phyloP scores from a whole-genome alignment of 2,113 vertebrate species.

The Candoia aspera region DNA sequence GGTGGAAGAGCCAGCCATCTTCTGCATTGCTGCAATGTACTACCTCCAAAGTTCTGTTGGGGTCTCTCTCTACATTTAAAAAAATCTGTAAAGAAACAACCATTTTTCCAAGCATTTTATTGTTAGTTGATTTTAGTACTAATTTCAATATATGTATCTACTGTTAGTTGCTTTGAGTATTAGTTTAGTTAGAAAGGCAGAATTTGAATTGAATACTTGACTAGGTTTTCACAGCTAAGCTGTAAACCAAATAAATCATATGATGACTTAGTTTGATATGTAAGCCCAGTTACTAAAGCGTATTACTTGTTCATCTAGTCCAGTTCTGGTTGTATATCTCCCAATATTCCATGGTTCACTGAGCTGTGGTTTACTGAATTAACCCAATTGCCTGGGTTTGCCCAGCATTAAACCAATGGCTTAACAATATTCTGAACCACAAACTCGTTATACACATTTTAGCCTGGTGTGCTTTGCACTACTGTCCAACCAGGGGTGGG shows the following conservation, averaged over 20 bases:
- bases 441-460: not conserved
- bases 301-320: not conserved
- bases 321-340: not conserved
- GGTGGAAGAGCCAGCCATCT: not conserved
- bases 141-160: not conserved
- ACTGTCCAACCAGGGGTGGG: not conserved
- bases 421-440: not conserved
- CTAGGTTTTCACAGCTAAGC: not conserved
- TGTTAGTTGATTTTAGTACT: not conserved
- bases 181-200: not conserved
- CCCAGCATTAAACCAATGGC: not conserved
- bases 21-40: not conserved
- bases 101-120: not conserved
- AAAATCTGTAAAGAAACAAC: not conserved
- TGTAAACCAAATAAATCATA: not conserved
- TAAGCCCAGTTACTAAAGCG: not conserved
- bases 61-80: not conserved
- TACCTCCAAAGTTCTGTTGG: not conserved
- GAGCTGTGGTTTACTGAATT: not conserved
- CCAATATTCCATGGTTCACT: not conserved
- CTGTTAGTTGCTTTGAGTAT: not conserved
- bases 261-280: not conserved
- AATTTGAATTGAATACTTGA: not conserved
- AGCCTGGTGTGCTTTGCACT: not conserved
- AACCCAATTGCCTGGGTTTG: too few species aligned